A percentile compares a stretch with the other conserved stretches of the same genome.
Evolutionary conservation across 2,888 invertebrate genomes (phyloP).

Genomic region (Drosophila fulvimacula): DNA sequence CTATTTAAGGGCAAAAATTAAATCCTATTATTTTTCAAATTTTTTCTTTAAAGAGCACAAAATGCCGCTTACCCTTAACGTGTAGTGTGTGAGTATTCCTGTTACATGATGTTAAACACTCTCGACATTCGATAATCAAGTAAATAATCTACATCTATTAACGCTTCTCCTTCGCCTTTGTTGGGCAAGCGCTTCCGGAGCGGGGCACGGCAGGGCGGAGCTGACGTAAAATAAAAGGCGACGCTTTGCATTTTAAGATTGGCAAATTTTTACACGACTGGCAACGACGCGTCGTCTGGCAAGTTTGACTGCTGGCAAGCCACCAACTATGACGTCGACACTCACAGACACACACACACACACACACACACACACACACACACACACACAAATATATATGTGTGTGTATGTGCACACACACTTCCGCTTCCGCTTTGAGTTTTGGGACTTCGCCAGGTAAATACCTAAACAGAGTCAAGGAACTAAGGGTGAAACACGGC

Average conservation of each 20-base stretch:
- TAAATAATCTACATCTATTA: slow-evolving; percentile 44
- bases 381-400: slow-evolving; percentile 4
- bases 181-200: neutral
- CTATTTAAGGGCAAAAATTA: too few relatives aligned
- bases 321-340: slow-evolving; percentile 34
- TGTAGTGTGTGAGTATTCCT: neutral
- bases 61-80: neutral
- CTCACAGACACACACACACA: slow-evolving; percentile 4
- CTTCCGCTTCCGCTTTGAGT: slow-evolving; percentile 48
- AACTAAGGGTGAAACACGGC: slow-evolving; percentile 45
- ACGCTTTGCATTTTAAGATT: slow-evolving; percentile 31
- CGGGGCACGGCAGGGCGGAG: neutral
- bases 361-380: slow-evolving; percentile 21
- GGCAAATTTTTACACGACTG: slow-evolving; percentile 49
- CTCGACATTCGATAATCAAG: slow-evolving; percentile 39
- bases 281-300: slow-evolving; percentile 63
- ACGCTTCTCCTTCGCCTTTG: slow-evolving; percentile 14
- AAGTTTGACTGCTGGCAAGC: slow-evolving; percentile 47
- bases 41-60: neutral
- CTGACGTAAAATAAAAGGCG: slow-evolving; percentile 7
- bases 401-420: slow-evolving; percentile 8
- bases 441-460: slow-evolving; percentile 38
- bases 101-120: slow-evolving; percentile 15
- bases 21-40: too few relatives aligned
- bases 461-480: slow-evolving; percentile 51